phyloP scores from a whole-genome alignment of 2,113 vertebrate genomes.

The Myiozetetes cayanensis region DNA sequence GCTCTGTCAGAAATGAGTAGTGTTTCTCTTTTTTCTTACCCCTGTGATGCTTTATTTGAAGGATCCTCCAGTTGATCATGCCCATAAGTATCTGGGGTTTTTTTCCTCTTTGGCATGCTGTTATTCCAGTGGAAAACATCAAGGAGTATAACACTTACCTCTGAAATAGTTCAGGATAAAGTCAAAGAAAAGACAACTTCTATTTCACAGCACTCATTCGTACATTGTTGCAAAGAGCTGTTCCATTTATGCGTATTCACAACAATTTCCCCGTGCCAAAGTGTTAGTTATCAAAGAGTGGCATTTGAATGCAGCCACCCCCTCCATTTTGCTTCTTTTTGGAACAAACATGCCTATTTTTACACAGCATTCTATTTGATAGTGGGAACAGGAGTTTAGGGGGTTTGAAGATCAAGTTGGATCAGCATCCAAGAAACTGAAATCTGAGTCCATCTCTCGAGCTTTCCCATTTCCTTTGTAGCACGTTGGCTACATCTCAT shows the following conservation, averaged over 20 bases:
- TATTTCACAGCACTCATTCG: not conserved
- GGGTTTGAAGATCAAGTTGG: not conserved
- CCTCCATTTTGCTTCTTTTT: not conserved
- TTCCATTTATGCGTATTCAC: not conserved
- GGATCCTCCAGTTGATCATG: not conserved
- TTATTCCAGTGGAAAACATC: not conserved
- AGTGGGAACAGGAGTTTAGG: not conserved
- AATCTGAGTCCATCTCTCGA: not conserved
- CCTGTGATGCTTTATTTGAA: not conserved
- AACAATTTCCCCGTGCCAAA: not conserved
- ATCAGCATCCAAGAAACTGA: not conserved
- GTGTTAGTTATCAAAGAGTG: not conserved
- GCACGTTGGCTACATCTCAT: not conserved
- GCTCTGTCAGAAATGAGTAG: not conserved
- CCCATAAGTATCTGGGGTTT: not conserved
- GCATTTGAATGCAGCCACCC: not conserved
- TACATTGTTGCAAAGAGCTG: not conserved
- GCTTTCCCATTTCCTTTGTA: not conserved
- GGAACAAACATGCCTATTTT: not conserved
- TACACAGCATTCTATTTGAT: not conserved
- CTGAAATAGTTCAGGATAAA: not conserved
- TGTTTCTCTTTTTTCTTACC: not conserved
- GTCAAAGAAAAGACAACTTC: not conserved
- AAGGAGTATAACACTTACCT: not conserved
- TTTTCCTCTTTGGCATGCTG: not conserved